Evolutionary conservation across 2,888 invertebrate species (phyloP).

Genomic region (Dolichopus griseipennis): DNA sequence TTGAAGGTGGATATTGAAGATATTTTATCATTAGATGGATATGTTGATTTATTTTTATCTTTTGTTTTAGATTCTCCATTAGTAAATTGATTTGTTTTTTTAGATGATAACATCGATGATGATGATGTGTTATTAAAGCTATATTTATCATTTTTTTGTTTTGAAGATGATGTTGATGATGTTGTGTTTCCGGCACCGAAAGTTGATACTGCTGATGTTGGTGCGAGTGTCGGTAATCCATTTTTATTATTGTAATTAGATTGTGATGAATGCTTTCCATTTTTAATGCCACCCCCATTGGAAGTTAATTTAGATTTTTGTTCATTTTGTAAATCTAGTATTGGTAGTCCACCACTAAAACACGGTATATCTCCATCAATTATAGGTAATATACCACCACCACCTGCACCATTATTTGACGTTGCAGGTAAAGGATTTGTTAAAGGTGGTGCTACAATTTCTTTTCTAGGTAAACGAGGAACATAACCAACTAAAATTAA

Average conservation of each 20-base stretch:
- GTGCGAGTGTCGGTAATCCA: conserved; percentile 18
- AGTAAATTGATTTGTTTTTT: conserved; percentile 19
- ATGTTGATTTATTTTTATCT: conserved; percentile 27
- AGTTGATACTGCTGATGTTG: conserved; percentile 18
- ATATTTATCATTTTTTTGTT: conserved; percentile 14
- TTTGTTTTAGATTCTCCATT: conserved; percentile 22
- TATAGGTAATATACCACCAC: conserved; percentile 61
- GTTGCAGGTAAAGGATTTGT: conserved; percentile 48
- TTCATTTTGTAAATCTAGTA: conserved; percentile 24
- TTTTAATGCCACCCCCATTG: conserved; percentile 20
- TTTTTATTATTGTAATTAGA: conserved; percentile 25
- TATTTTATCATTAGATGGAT: not conserved
- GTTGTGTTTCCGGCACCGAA: conserved; percentile 20
- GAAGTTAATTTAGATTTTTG: conserved; percentile 25
- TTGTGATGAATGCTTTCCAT: conserved; percentile 29
- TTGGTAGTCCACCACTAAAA: conserved; percentile 31
- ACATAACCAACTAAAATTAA: conserved; percentile 43
- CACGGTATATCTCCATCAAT: conserved; percentile 53
- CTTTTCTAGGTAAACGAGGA: conserved; percentile 43
- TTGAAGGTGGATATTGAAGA: not conserved
- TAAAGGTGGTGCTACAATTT: conserved; percentile 39
- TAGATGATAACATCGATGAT: conserved; percentile 19
- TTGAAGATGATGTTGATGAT: conserved; percentile 26
- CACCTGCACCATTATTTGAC: conserved; percentile 51
- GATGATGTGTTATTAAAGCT: conserved; percentile 5